Base-by-base conservation (phyloP, 2,888 invertebrate genomes). In the Camptogramma bilineatum region DNA sequence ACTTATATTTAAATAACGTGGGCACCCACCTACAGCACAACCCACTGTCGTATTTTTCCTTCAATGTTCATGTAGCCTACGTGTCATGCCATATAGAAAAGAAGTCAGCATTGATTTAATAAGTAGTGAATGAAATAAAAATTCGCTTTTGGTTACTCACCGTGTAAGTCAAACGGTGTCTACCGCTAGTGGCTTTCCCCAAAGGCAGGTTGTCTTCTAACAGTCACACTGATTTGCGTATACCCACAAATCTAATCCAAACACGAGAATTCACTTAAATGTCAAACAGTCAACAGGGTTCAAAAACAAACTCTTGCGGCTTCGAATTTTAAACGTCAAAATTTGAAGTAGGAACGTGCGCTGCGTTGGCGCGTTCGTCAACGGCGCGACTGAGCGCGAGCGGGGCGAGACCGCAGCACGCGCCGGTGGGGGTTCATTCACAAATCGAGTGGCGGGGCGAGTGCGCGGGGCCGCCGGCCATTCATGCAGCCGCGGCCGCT, bases 401-500 rank as follows among this genome's bases (percentile, higher is more conserved):
- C 85, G 81, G 47, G 51, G 81, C 78, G 74, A 82, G 74, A 74
- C 69, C 73, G 78, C 84, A 87, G 91, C 91, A 90, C 91, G 88
- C 87, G 89, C 91, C 65, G 87, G 86, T 82, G 87, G 88, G 88
- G 86, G 85, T 91, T 88, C 93, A 93, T 93, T 93, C 92, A 93
- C 90, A 88, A 88, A 85, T 73, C 83, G 82, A 84, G 86, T 83
- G 88, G 53, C 47, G 46, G 16, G 52, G 42, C 42, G 34, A 74
- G 77, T 68, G 80, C 75, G 87, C 75, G 85, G 84, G 81, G 81
- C 80, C 75, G 76, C 76, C 59, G 56, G 83, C 85, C 91, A 92
- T 91, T 91, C 91, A 91, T 90, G 82, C 85, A 76, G 55, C 50
- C 44, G 17, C 16, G 16, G 62, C 56, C 56, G 62, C 48, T 63